Conservation (phyloP, 1,140 invertebrate genomes). For the Halyomorpha halys region DNA sequence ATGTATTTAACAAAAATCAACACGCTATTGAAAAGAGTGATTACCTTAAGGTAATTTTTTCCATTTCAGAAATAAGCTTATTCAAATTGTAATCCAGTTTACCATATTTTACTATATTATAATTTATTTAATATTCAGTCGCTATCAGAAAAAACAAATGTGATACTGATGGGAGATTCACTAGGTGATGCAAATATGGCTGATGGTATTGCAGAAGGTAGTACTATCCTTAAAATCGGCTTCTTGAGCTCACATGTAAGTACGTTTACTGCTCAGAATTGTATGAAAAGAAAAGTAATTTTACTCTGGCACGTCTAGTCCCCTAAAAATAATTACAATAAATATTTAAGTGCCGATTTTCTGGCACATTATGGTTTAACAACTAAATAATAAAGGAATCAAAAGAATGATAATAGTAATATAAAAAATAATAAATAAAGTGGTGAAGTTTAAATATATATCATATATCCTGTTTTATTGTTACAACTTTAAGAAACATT, state of each 20-base stretch:
- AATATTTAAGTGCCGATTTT: too few species aligned
- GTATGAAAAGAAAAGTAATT: too few species aligned
- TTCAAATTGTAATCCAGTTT: not conserved
- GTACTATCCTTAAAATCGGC: slow-evolving; percentile 74
- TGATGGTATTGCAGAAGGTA: slow-evolving; percentile 61
- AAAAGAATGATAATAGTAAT: too few species aligned
- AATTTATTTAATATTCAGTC: slow-evolving; percentile 28
- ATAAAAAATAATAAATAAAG: too few species aligned
- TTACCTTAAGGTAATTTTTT: slow-evolving; percentile 54
- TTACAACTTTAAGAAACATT: too few species aligned
- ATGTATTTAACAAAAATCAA: slow-evolving; percentile 87
- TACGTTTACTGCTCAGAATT: slow-evolving; percentile 6
- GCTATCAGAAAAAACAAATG: slow-evolving; percentile 58
- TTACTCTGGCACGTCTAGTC: too few species aligned
- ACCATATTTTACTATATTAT: not conserved
- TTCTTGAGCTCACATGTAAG: slow-evolving; percentile 74
- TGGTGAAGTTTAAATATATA: too few species aligned
- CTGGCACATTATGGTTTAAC: too few species aligned
- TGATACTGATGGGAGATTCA: slow-evolving; percentile 80
- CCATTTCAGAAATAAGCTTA: slow-evolving; percentile 5
- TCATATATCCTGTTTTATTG: too few species aligned
- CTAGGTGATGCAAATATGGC: slow-evolving; percentile 84
- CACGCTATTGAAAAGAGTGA: slow-evolving; percentile 62
- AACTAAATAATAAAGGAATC: too few species aligned
- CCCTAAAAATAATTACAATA: too few species aligned